Evolutionary conservation across 37 sponge, comb jelly and placozoan genomes (phyloP), one percentile per base, ranked within the genome.

Genomic region (Bolinopsis microptera): DNA sequence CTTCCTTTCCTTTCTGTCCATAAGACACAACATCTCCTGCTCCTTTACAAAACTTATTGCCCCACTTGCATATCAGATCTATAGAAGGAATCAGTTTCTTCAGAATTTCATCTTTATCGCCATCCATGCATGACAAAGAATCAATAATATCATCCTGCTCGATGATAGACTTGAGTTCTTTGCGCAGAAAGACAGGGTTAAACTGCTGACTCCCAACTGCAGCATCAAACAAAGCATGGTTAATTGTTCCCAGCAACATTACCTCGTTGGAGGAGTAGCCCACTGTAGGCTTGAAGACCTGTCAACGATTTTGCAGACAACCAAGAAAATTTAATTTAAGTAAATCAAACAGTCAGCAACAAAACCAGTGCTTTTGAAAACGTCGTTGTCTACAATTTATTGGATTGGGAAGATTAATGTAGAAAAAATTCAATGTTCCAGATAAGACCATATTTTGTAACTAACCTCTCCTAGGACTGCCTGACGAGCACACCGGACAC

Each of bases 391-490:
- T n/a, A n/a, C n/a, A n/a, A n/a, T n/a, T n/a, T n/a, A n/a, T n/a
- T n/a, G n/a, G n/a, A n/a, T n/a, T n/a, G n/a, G n/a, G n/a, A n/a
- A n/a, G n/a, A n/a, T n/a, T n/a, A n/a, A n/a, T n/a, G n/a, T n/a
- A 61, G 9, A 61, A 61, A 61, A 61, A 61, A 61, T 61, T 9
- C 16, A 61, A 61, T 61, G 68, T 21, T 61, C 18, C 18, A 21
- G 68, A 61, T 21, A 61, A n/a, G n/a, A n/a, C n/a, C n/a, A 70
- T 24, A 70, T 48, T 48, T 48, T 13, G 5, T 13, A 48, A 35
- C 37, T 77, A 3, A 86, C 90, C 90, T 86, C 90, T 23, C 61
- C 61, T 36, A 86, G 90, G 30, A 86, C 90, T n/a, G 90, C 41
- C 30, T 86, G 90, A 39, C 90, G 8, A 25, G 61, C 48, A 41